Percentiles rank a stretch among this genome's conserved stretches.
Evolutionary conservation across 2,888 invertebrate species (phyloP).

Genomic region (Elegia similella): DNA sequence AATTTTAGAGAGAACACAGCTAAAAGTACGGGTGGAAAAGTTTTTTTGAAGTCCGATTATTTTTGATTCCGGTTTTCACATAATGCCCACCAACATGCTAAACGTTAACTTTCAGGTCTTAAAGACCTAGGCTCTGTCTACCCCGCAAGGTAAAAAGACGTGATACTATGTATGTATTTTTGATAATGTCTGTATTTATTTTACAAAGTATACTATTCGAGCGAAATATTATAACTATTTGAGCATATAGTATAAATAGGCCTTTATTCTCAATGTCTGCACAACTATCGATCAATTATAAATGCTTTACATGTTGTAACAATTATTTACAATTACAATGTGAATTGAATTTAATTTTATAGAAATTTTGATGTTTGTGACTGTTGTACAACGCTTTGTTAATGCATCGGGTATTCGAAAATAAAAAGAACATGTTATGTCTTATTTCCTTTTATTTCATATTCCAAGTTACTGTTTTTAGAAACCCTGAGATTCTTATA

Average conservation of each 20-base stretch:
- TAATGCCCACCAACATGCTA: too few species aligned
- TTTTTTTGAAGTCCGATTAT: too few species aligned
- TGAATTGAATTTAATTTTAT: slow-evolving; percentile 68
- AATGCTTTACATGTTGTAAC: slow-evolving; percentile 76
- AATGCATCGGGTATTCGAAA: slow-evolving; percentile 57
- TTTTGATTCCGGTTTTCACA: too few species aligned
- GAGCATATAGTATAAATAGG: slow-evolving; percentile 26
- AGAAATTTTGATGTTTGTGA: slow-evolving; percentile 73
- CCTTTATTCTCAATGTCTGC: slow-evolving; percentile 26
- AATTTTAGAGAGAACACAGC: too few species aligned
- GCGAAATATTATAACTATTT: not conserved
- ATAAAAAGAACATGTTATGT: slow-evolving; percentile 37
- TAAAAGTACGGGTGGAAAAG: too few species aligned
- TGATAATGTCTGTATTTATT: not conserved
- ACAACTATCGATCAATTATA: slow-evolving; percentile 72
- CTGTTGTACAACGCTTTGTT: slow-evolving; percentile 76
- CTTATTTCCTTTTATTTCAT: slow-evolving; percentile 18
- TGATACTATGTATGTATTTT: too few species aligned
- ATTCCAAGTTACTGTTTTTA: not conserved
- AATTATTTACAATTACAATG: slow-evolving; percentile 60
- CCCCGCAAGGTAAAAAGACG: too few species aligned
- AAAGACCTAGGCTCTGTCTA: too few species aligned
- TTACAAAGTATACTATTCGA: not conserved
- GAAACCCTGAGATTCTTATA: not conserved
- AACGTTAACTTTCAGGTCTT: too few species aligned